Conservation (phyloP, 1,140 invertebrate genomes). For the Meloidogyne floridensis region DNA sequence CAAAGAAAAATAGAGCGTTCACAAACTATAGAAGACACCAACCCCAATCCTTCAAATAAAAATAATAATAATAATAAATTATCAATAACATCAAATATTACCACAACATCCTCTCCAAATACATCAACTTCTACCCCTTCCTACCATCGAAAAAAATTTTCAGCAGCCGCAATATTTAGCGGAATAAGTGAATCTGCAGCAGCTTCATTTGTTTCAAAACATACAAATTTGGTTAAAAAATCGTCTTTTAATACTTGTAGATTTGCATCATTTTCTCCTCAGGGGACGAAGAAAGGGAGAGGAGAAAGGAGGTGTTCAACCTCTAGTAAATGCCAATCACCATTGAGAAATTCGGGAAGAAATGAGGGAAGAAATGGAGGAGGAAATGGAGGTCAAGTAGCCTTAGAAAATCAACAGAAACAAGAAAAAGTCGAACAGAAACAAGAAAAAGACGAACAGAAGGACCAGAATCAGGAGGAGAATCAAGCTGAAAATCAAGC, state of each 20-base stretch:
- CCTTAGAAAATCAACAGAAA: no score
- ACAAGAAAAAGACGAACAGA: no score
- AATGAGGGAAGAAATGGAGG: no score
- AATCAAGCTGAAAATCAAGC: no score
- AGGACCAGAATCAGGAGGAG: no score
- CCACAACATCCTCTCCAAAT: not conserved
- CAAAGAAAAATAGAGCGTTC: conserved; percentile 1
- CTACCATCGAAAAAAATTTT: conserved; percentile 20
- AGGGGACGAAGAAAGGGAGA: not conserved
- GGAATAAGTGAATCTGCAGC: conserved; percentile 25
- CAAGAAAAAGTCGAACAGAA: no score
- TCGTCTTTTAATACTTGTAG: conserved; percentile 12
- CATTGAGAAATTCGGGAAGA: not conserved
- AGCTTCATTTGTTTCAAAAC: conserved; percentile 12
- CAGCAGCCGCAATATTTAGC: conserved; percentile 24
- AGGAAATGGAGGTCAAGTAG: no score
- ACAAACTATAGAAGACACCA: conserved; percentile 17
- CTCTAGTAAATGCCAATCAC: not conserved
- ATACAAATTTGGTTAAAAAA: conserved; percentile 22
- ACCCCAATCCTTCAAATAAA: not conserved
- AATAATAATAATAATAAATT: not conserved
- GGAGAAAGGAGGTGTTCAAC: conserved; percentile 4
- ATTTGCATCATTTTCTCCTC: conserved; percentile 21
- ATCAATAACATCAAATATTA: not conserved
- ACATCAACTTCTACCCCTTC: not conserved